These are phyloP conservation scores for Heteromurus nitidus DNA, from an alignment of 2,888 invertebrate species.

Conservation along the genomic window DNA sequence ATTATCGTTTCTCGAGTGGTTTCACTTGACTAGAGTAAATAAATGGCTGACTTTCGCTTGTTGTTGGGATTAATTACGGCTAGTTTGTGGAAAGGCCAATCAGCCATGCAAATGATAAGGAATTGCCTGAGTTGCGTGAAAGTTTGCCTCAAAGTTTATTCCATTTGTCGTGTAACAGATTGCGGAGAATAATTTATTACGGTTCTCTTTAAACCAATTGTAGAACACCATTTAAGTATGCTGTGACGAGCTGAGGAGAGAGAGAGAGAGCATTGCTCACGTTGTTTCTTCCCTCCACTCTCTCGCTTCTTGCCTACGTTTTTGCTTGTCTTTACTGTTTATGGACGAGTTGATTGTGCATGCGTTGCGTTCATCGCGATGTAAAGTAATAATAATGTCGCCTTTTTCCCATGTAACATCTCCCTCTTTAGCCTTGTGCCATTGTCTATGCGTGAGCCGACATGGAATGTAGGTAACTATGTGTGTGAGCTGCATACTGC, in stretches of 20 bases:
- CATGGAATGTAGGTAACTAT: too few relatives aligned
- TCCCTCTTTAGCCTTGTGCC: constrained; percentile 20
- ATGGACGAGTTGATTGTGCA: constrained; percentile 34
- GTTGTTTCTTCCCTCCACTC: constrained; percentile 6
- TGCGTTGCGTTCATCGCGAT: constrained; percentile 38
- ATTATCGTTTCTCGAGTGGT: too few relatives aligned
- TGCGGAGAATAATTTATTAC: constrained; percentile 67
- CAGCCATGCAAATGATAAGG: constrained; percentile 68
- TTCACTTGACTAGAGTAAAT: constrained; percentile 27
- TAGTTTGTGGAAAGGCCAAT: constrained; percentile 62
- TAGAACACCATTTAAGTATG: constrained; percentile 56
- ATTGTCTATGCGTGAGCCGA: constrained; percentile 40
- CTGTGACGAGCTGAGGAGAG: too few relatives aligned
- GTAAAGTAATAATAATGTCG: too few relatives aligned
- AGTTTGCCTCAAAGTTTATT: constrained; percentile 51
- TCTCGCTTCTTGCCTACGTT: constrained; percentile 26
- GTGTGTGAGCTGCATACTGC: constrained; percentile 37
- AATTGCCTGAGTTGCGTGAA: constrained; percentile 53
- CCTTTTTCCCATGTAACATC: constrained; percentile 38
- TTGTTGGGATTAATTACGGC: constrained; percentile 64
- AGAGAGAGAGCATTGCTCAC: too few relatives aligned
- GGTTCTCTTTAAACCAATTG: constrained; percentile 55
- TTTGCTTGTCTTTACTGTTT: constrained; percentile 2
- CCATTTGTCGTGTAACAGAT: constrained; percentile 63
- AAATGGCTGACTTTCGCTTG: constrained; percentile 46